Percentiles rank a stretch among this genome's conserved stretches.
These are phyloP conservation scores for Sminthurides bifidus DNA, from an alignment of 1,140 invertebrate genomes.

Conservation along the genomic window DNA sequence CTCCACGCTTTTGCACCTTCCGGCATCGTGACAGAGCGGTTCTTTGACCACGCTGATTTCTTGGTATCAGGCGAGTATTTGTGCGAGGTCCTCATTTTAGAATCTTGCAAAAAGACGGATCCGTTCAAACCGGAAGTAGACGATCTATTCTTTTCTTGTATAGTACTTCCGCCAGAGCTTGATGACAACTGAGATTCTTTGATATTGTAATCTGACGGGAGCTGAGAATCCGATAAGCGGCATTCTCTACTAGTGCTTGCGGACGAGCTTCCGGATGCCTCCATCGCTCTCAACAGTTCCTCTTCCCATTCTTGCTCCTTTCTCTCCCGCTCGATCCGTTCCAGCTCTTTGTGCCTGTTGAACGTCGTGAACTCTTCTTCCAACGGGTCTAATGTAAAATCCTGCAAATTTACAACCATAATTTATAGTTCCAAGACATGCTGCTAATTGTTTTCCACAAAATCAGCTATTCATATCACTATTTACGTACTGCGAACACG, in stretches of 20 bases:
- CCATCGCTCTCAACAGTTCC: conserved; percentile 54
- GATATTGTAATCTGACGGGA: conserved; percentile 12
- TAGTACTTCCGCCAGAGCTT: background rate
- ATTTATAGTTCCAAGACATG: no score
- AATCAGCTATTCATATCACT: no score
- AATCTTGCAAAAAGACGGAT: conserved; percentile 31
- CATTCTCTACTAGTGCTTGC: conserved; percentile 13
- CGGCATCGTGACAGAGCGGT: conserved; percentile 24
- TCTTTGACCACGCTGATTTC: conserved; percentile 24
- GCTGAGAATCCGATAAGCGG: conserved; percentile 21
- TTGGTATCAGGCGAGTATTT: conserved; percentile 16
- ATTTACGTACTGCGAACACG: no score
- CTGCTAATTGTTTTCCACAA: no score
- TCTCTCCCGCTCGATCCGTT: conserved; percentile 46
- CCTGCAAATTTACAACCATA: conserved; percentile 13
- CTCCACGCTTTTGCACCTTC: conserved; percentile 28
- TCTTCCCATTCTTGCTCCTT: conserved; percentile 60
- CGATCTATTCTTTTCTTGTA: no score
- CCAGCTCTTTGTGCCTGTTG: conserved; percentile 55
- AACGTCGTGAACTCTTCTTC: conserved; percentile 51
- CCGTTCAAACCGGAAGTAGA: no score
- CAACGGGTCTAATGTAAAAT: conserved; percentile 35
- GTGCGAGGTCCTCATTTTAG: conserved; percentile 25
- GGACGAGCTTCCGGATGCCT: conserved; percentile 35
- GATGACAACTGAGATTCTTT: background rate